These are phyloP conservation scores for Capreolus pygargus DNA, from an alignment of 2,113 vertebrate species.

Conservation along the genomic window DNA sequence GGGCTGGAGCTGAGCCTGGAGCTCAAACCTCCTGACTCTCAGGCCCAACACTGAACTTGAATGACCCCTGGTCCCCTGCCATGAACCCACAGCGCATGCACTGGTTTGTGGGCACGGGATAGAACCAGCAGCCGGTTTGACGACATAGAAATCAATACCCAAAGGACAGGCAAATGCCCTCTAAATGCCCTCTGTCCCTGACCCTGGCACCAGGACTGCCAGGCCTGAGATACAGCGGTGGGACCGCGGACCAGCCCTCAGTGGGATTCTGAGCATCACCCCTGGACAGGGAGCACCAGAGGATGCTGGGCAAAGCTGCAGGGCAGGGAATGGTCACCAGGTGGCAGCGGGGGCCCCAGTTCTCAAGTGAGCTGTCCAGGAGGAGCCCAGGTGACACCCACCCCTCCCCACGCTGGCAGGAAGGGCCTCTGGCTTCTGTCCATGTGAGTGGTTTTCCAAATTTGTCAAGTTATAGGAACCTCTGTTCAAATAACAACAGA, in stretches of 20 bases:
- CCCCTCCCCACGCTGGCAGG: no score
- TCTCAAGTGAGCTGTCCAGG: background rate
- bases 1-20: background rate
- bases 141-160: background rate
- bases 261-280: background rate
- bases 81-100: accelerated
- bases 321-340: slow-evolving; percentile 65
- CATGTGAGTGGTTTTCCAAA: background rate
- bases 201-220: background rate
- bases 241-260: background rate
- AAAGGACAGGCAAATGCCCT: background rate
- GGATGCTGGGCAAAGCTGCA: background rate
- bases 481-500: background rate
- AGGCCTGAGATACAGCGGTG: background rate
- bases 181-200: background rate
- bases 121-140: background rate
- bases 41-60: background rate
- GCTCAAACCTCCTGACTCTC: background rate
- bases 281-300: accelerated
- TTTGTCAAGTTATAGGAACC: background rate
- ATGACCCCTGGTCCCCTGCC: background rate
- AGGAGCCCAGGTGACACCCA: background rate
- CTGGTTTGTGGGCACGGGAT: background rate
- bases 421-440: background rate
- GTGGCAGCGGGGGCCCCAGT: slow-evolving; percentile 73